Conservation (phyloP, 1,140 invertebrate genomes). For the Lasaia peninsularis region DNA sequence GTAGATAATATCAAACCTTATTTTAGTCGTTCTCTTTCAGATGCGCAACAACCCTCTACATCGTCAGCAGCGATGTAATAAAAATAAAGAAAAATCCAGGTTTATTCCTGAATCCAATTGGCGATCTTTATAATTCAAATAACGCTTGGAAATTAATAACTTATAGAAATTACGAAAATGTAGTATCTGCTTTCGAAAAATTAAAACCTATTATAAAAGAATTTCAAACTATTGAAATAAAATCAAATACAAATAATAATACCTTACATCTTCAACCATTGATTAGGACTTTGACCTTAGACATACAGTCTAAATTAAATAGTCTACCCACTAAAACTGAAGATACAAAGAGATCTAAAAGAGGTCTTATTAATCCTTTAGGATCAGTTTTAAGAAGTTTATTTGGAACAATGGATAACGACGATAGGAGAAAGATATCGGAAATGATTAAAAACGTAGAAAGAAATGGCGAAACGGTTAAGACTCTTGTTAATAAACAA, state of each 20-base stretch:
- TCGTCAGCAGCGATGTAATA: neutral
- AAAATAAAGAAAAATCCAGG: neutral
- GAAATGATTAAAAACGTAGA: too few species aligned
- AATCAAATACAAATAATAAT: neutral
- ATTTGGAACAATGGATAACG: too few species aligned
- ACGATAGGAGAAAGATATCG: too few species aligned
- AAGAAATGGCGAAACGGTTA: too few species aligned
- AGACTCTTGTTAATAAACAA: too few species aligned
- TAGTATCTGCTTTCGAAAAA: neutral
- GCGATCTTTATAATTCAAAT: neutral
- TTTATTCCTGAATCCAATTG: neutral
- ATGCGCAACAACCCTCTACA: neutral
- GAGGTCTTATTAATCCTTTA: too few species aligned
- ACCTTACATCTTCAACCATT: neutral
- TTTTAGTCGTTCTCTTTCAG: neutral
- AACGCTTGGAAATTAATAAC: neutral
- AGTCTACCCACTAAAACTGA: neutral
- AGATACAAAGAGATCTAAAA: neutral
- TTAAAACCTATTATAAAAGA: neutral
- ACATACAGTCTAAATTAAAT: neutral
- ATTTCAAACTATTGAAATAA: neutral
- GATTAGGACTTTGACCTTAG: neutral
- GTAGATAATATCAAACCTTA: neutral
- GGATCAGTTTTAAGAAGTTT: too few species aligned
- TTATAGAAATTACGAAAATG: neutral